Evolutionary conservation across 2,113 vertebrate species (phyloP).

Genomic region (Phaethornis superciliosus): DNA sequence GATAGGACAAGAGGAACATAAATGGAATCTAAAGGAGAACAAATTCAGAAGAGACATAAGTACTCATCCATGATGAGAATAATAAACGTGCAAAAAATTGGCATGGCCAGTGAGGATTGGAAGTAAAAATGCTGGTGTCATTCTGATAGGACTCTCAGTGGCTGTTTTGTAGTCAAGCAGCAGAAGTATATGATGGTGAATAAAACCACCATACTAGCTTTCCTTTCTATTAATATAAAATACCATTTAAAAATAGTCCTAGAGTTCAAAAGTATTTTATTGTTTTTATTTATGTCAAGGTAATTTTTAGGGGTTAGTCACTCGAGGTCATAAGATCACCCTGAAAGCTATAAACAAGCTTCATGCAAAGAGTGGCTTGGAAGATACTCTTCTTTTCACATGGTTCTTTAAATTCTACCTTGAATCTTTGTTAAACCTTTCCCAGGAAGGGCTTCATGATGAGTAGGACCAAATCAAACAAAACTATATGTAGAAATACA

Average conservation of each 20-base stretch:
- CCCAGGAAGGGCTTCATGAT: not conserved
- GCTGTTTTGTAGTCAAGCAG: not conserved
- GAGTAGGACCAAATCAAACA: not conserved
- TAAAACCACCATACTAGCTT: not conserved
- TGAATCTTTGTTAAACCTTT: not conserved
- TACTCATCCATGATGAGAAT: constrained; percentile 58
- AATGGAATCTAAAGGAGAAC: constrained; percentile 68
- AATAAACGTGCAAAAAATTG: constrained; percentile 52
- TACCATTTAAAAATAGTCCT: not conserved
- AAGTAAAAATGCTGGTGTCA: not conserved
- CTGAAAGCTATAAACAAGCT: not conserved
- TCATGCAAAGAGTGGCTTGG: not conserved
- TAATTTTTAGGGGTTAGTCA: not conserved
- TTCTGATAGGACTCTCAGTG: not conserved
- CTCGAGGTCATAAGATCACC: not conserved
- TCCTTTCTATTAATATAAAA: not conserved
- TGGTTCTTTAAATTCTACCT: not conserved
- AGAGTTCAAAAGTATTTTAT: not conserved
- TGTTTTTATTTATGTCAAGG: not conserved
- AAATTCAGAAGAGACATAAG: constrained; percentile 65
- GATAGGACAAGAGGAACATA: constrained; percentile 60
- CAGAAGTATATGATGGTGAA: not conserved
- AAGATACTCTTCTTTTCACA: not conserved
- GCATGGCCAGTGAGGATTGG: constrained; percentile 15
- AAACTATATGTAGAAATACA: not conserved